Evolutionary conservation across 2,797 vertebrate species (phyloP).

Genomic region (Myotis myotis): DNA sequence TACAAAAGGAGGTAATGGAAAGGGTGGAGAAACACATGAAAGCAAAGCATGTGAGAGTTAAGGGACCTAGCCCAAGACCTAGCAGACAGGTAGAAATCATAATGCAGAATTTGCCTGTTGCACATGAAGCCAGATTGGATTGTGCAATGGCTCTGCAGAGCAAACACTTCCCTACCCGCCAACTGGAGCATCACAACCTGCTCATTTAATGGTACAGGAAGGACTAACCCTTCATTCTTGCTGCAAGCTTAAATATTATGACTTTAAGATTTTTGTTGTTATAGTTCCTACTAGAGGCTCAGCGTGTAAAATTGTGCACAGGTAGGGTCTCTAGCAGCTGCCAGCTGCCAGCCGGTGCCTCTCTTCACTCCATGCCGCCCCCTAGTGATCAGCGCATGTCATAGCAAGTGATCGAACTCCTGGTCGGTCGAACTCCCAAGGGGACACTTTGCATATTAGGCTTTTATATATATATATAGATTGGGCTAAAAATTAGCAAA

Average conservation of each 20-base stretch:
- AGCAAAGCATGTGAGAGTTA: background rate
- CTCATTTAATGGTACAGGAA: background rate
- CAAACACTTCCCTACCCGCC: background rate
- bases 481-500: background rate
- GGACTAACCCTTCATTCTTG: background rate
- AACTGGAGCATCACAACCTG: background rate
- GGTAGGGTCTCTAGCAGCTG: no score
- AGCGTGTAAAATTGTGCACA: no score
- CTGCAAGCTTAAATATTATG: background rate
- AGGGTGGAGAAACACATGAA: background rate
- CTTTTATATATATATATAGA: no score
- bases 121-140: background rate
- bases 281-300: background rate
- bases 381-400: no score
- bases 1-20: background rate
- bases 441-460: no score
- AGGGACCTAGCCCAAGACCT: background rate
- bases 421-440: no score
- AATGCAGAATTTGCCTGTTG: background rate
- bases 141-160: background rate
- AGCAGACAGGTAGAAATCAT: background rate
- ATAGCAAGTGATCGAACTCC: no score
- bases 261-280: background rate
- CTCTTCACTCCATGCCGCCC: no score
- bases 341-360: no score